Evolutionary conservation across 2,113 vertebrate species (phyloP).

Genomic region (Menura novaehollandiae): DNA sequence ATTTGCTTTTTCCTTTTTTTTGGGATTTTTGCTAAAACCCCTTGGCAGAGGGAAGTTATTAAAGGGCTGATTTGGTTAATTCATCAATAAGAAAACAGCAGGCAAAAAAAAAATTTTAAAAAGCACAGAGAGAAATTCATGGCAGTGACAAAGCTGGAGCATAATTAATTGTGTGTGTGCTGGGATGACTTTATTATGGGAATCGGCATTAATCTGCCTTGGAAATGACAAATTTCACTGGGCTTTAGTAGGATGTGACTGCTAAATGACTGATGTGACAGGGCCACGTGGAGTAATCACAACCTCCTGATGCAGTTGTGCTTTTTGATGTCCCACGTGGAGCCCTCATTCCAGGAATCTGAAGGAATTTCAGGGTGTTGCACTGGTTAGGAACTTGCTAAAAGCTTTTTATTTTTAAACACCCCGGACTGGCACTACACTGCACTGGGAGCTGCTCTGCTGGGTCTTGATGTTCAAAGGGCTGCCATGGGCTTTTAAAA

Average conservation of each 20-base stretch:
- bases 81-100: not conserved
- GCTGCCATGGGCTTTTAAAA: not conserved
- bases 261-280: not conserved
- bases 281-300: not conserved
- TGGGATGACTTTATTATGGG: not conserved
- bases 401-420: not conserved
- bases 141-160: not conserved
- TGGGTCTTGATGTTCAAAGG: not conserved
- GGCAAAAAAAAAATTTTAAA: not conserved
- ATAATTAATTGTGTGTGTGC: not conserved
- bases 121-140: not conserved
- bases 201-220: constrained; percentile 19
- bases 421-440: not conserved
- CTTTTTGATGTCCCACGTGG: not conserved
- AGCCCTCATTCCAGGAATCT: not conserved
- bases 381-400: not conserved
- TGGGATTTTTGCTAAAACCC: not conserved
- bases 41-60: not conserved
- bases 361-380: not conserved
- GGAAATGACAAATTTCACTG: constrained; percentile 27
- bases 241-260: not conserved
- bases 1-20: not conserved
- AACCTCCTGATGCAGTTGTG: not conserved
- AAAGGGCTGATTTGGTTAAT: not conserved
- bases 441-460: not conserved